Evolutionary conservation across 1,140 invertebrate genomes (phyloP).

Genomic region (Cheumatopsyche charites): DNA sequence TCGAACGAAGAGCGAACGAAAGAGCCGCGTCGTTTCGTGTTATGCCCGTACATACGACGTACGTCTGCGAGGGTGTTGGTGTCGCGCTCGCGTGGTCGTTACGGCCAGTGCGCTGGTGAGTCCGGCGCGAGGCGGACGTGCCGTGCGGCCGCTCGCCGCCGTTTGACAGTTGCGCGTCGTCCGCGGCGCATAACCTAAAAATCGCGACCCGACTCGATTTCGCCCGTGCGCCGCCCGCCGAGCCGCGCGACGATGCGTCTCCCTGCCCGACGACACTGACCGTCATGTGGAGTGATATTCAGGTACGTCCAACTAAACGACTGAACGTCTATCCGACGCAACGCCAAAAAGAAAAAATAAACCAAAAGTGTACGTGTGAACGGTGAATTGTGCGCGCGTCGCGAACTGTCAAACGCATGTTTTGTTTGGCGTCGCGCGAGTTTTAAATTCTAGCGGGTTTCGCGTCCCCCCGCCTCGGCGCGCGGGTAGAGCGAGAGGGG

Average conservation of each 20-base stretch:
- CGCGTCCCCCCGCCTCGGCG: not conserved
- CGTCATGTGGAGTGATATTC: conserved; percentile 47
- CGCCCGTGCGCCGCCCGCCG: too few species aligned
- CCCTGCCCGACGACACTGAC: conserved; percentile 40
- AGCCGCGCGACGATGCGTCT: conserved; percentile 36
- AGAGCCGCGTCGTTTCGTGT: not conserved
- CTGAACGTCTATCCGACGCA: too few species aligned
- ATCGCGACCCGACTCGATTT: too few species aligned
- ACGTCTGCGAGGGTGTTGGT: conserved; percentile 20
- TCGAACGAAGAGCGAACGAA: not conserved
- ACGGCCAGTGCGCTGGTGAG: conserved; percentile 2
- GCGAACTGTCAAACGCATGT: conserved; percentile 48
- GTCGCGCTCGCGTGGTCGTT: conserved; percentile 27
- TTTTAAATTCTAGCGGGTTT: conserved; percentile 50
- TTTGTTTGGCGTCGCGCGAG: conserved; percentile 47
- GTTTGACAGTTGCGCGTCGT: conserved; percentile 46
- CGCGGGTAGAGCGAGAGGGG: not conserved
- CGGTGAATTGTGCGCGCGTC: not conserved
- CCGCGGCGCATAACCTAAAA: conserved; percentile 18
- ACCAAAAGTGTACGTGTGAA: too few species aligned
- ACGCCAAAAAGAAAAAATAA: too few species aligned
- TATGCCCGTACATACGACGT: too few species aligned
- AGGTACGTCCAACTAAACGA: conserved; percentile 27
- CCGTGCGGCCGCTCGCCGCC: conserved; percentile 35
- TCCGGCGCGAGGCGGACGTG: conserved; percentile 38